Conservation (phyloP, 2,888 invertebrate species). For the Scotopteryx bipunctaria region DNA sequence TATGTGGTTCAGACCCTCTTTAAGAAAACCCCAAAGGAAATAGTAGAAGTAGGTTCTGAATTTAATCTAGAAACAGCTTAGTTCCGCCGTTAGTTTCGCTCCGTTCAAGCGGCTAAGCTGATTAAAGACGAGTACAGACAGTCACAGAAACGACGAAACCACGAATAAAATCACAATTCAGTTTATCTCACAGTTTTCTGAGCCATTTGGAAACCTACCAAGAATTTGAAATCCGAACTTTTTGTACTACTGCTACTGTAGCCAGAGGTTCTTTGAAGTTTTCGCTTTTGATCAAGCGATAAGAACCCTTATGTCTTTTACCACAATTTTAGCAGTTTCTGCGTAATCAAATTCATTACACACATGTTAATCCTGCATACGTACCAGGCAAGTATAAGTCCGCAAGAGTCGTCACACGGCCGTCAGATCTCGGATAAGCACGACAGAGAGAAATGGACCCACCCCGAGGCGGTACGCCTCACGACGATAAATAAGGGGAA, state of each 20-base stretch:
- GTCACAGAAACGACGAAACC: slow-evolving; percentile 5
- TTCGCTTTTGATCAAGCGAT: neutral
- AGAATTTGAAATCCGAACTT: slow-evolving; percentile 27
- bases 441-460: slow-evolving; percentile 79
- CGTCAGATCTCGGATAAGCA: slow-evolving; percentile 78
- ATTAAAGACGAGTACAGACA: slow-evolving; percentile 9
- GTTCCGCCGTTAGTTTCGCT: slow-evolving; percentile 11
- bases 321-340: neutral
- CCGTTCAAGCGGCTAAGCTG: slow-evolving; percentile 9
- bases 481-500: slow-evolving; percentile 69
- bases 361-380: slow-evolving; percentile 43
- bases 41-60: neutral
- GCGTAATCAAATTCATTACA: slow-evolving; percentile 7
- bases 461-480: slow-evolving; percentile 51
- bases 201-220: slow-evolving; percentile 24
- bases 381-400: slow-evolving; percentile 59
- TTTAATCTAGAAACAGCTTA: slow-evolving; percentile 14
- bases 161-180: slow-evolving; percentile 17
- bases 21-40: slow-evolving; percentile 2
- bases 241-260: slow-evolving; percentile 6
- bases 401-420: slow-evolving; percentile 69
- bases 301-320: neutral
- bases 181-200: slow-evolving; percentile 19
- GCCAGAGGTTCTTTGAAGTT: neutral
- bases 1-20: too few relatives aligned